Evolutionary conservation across 2,113 vertebrate species (phyloP).

Genomic region (Pollachius pollachius): DNA sequence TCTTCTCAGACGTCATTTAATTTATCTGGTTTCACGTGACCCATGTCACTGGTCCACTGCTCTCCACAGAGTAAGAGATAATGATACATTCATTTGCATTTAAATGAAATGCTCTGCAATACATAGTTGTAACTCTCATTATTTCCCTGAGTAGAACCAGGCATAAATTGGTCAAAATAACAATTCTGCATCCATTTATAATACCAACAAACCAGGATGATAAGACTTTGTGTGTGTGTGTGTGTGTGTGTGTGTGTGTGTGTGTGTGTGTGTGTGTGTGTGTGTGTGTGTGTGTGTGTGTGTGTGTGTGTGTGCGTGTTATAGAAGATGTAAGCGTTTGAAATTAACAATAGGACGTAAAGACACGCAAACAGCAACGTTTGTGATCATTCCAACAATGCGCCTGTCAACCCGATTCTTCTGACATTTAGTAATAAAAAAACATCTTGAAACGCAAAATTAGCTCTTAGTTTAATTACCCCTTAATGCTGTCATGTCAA

Average conservation of each 20-base stretch:
- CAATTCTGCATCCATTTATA: conserved; percentile 24
- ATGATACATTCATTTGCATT: conserved; percentile 42
- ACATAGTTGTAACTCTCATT: conserved; percentile 38
- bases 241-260: too few relatives aligned
- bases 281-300: background rate
- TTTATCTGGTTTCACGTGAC: conserved; percentile 25
- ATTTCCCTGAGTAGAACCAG: conserved; percentile 37
- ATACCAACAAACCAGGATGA: conserved; percentile 33
- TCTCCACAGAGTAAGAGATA: conserved; percentile 24
- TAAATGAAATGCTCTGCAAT: conserved; percentile 42
- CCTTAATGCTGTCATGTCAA: too few relatives aligned
- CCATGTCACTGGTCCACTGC: conserved; percentile 11
- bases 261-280: too few relatives aligned
- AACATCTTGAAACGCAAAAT: too few relatives aligned
- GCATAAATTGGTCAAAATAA: conserved; percentile 26
- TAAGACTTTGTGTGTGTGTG: conserved; percentile 13
- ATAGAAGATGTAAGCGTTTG: too few relatives aligned
- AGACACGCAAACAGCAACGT: too few relatives aligned
- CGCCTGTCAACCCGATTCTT: conserved; percentile 1
- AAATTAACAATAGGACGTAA: too few relatives aligned
- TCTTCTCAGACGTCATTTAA: conserved; percentile 36
- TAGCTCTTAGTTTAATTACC: too few relatives aligned
- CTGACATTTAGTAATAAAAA: background rate
- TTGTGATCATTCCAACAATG: too few relatives aligned
- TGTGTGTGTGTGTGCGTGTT: too few relatives aligned